Base-by-base conservation (phyloP, 2,888 invertebrate genomes). In the Periphyllus acericola region DNA sequence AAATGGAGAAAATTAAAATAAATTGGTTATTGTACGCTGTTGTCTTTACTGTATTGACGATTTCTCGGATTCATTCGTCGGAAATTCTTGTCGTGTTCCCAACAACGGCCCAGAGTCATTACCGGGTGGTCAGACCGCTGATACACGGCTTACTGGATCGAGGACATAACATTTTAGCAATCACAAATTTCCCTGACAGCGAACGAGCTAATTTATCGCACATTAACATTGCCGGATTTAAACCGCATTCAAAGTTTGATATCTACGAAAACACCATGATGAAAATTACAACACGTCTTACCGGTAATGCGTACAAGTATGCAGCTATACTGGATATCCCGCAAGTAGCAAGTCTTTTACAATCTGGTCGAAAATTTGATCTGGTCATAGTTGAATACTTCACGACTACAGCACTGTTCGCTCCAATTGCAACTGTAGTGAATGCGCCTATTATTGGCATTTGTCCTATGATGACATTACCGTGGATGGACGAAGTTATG, bases 91-190 rank as follows among this genome's bases (percentile, higher is more conserved):
- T 86, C 14, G 72, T 86, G 60, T 86, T 80, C 36, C 86, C 86
- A 19, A 86, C 86, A 2, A 86, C 86, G 3, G 86, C 86, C 21
- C 86, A 86, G 36, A 86, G 86, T 17, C 86, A 86, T 55, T 86
- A 80, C 40, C 79, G 86, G 3, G 60, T 78, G 8, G 29, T 86
- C 36, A 71, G 29, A 36, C 86, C 86, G 19, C 60, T 86, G 1
- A 60, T 86, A 4, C 29, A 72, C 34, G 36, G 86, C 0, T 25
- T 86, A 0, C 8, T 86, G 36, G 86, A 86, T 14, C 78, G 86
- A 4, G 86, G 86, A 11, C 86, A 86, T 36, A 79, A 36, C 14
- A 40, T 86, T 29, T 36, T 55, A 14, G 19, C 79, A 0, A 72
- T 86, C 29, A 86, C 86, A 21, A 86, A 86, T 60, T 86, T 72